Conservation (phyloP, 1,140 invertebrate genomes). For the Drosophila sp. region DNA sequence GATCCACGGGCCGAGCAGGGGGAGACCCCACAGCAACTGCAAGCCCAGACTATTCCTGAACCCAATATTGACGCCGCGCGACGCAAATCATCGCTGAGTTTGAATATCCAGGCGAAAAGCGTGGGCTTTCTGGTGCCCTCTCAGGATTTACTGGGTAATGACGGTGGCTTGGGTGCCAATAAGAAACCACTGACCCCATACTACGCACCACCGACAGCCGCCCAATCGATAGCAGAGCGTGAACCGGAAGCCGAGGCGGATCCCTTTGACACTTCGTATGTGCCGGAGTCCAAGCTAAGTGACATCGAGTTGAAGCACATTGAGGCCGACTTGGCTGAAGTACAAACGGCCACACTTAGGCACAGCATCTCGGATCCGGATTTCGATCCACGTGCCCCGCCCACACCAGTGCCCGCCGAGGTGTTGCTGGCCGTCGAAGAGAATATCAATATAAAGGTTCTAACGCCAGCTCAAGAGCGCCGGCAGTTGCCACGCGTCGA, state of each 20-base stretch:
- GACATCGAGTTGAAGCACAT: conserved; percentile 90
- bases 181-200: conserved; percentile 91
- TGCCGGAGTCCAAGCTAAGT: conserved; percentile 87
- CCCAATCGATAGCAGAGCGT: conserved; percentile 84
- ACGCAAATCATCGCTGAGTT: conserved; percentile 76
- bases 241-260: conserved; percentile 85
- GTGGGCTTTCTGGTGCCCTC: conserved; percentile 89
- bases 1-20: conserved; percentile 86
- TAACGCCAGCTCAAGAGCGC: conserved; percentile 85
- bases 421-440: conserved; percentile 86
- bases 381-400: conserved; percentile 85
- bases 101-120: conserved; percentile 85
- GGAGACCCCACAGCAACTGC: background rate
- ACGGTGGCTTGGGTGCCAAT: conserved; percentile 84
- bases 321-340: conserved; percentile 87
- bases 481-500: conserved; percentile 46
- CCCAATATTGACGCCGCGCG: conserved; percentile 59
- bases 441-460: conserved; percentile 87
- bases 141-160: conserved; percentile 83
- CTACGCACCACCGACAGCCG: conserved; percentile 86
- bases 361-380: conserved; percentile 85
- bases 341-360: conserved; percentile 50
- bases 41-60: conserved; percentile 27
- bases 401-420: conserved; percentile 83
- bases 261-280: conserved; percentile 93